Evolutionary conservation across 2,113 vertebrate genomes (phyloP).

Genomic region (Mobula hypostoma): DNA sequence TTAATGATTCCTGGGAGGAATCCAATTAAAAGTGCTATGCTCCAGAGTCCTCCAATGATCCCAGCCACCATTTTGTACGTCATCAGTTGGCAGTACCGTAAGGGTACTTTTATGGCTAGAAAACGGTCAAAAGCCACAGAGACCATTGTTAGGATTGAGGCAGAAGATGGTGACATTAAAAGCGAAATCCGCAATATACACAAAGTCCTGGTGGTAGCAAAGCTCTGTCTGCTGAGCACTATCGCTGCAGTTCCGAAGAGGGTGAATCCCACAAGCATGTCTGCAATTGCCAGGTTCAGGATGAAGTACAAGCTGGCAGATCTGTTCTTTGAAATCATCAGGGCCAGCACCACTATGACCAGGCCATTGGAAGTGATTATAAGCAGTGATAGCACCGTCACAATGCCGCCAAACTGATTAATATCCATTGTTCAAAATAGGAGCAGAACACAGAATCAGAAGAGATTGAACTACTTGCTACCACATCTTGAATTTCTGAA

Average conservation of each 20-base stretch:
- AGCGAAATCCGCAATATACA: conserved; percentile 77
- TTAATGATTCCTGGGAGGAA: conserved; percentile 66
- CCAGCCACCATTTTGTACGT: conserved; percentile 47
- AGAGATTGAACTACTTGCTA: background rate
- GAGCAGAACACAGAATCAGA: background rate
- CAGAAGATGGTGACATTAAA: conserved; percentile 64
- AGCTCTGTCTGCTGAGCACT: conserved; percentile 51
- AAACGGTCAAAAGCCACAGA: conserved; percentile 79
- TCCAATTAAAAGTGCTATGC: conserved; percentile 59
- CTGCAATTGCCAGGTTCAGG: conserved; percentile 75
- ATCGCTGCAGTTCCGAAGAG: conserved; percentile 65
- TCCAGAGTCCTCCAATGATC: conserved; percentile 63
- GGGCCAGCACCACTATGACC: conserved; percentile 58
- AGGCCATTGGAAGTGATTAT: conserved; percentile 70
- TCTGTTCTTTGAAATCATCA: conserved; percentile 62
- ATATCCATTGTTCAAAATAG: conserved; percentile 31
- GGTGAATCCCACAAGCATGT: conserved; percentile 69
- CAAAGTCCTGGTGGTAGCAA: conserved; percentile 50
- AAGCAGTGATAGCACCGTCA: conserved; percentile 62
- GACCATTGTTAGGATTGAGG: conserved; percentile 79
- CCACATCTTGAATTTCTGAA: background rate
- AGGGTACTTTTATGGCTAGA: conserved; percentile 75
- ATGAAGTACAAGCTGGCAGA: conserved; percentile 72
- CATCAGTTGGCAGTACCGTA: conserved; percentile 66
- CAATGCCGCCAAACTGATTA: conserved; percentile 55